These are phyloP conservation scores for Syrrhaptes paradoxus DNA, from an alignment of 2,113 vertebrate species.

Conservation along the genomic window DNA sequence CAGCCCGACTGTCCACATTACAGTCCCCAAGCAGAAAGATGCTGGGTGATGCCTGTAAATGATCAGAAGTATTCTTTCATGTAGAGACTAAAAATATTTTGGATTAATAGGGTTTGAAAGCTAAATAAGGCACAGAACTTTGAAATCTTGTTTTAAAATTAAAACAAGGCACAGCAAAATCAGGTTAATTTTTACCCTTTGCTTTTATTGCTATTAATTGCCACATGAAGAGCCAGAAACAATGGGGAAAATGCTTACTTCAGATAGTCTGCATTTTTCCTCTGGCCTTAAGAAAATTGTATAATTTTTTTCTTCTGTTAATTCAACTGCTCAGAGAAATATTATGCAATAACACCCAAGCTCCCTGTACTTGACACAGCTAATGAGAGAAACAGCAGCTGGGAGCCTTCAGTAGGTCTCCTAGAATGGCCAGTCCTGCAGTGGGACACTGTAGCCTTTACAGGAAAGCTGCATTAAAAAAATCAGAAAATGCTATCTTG, in stretches of 20 bases:
- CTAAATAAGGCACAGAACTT: neutral
- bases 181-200: slow-evolving; percentile 12
- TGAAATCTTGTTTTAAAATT: slow-evolving; percentile 23
- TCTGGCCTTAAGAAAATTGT: neutral
- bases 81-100: neutral
- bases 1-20: neutral
- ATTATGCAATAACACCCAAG: neutral
- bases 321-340: neutral
- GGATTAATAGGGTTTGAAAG: neutral
- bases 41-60: neutral
- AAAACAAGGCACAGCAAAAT: neutral
- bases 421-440: neutral
- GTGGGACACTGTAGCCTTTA: neutral
- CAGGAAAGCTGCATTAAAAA: neutral
- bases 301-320: slow-evolving; percentile 22
- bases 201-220: neutral
- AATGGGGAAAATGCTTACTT: neutral
- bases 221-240: neutral
- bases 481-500: neutral
- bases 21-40: neutral
- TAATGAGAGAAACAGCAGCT: slow-evolving; percentile 12
- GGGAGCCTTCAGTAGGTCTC: neutral
- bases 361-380: neutral
- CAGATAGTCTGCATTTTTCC: neutral
- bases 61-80: neutral